Evolutionary conservation across 2,888 invertebrate genomes (phyloP).

Genomic region (Panzeria rudis): DNA sequence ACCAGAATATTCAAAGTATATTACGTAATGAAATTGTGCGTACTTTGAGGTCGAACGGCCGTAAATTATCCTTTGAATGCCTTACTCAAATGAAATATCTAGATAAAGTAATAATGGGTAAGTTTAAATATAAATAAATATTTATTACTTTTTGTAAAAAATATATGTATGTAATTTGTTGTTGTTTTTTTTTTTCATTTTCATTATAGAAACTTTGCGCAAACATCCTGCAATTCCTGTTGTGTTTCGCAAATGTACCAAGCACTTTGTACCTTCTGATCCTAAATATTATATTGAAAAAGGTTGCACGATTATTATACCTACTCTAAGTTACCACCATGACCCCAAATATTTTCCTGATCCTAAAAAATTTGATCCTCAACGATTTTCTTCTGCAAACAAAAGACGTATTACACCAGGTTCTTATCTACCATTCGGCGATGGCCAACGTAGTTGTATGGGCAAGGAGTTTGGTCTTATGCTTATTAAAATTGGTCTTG

Average conservation of each 20-base stretch:
- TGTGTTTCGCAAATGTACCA: not conserved
- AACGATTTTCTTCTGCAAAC: not conserved
- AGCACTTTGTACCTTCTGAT: not conserved
- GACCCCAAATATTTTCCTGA: not conserved
- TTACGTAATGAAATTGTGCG: not conserved
- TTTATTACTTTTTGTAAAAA: too few species aligned
- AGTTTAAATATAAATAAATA: not conserved
- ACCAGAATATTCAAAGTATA: not conserved
- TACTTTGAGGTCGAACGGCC: not conserved
- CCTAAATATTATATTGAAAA: not conserved
- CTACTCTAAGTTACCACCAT: not conserved
- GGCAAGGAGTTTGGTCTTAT: conserved; percentile 75
- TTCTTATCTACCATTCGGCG: conserved; percentile 77
- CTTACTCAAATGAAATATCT: conserved; percentile 13
- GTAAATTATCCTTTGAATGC: not conserved
- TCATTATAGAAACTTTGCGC: not conserved
- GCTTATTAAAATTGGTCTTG: not conserved
- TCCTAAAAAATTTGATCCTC: not conserved
- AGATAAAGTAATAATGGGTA: not conserved
- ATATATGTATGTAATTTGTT: too few species aligned
- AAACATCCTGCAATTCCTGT: not conserved
- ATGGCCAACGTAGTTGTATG: conserved; percentile 81
- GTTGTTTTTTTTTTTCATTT: too few species aligned
- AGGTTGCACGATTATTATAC: conserved; percentile 1
- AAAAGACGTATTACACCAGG: not conserved